phyloP scores from a whole-genome alignment of 2,888 invertebrate species.

The Scrobipalpa costella region DNA sequence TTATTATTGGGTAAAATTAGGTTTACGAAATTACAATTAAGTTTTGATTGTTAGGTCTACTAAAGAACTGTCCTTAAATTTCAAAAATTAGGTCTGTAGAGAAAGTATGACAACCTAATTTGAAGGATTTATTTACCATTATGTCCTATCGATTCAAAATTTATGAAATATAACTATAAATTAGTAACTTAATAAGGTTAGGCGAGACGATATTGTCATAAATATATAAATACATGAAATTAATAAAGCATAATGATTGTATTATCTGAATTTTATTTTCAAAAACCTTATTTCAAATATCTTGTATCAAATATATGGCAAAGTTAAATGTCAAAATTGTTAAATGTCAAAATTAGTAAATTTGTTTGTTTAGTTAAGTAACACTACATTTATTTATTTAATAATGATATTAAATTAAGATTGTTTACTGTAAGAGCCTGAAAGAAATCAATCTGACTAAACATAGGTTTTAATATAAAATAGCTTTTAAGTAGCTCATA shows the following conservation, averaged over 20 bases:
- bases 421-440: neutral
- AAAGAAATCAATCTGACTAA: neutral
- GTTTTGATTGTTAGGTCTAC: conserved; percentile 66
- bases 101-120: conserved; percentile 63
- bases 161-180: conserved; percentile 78
- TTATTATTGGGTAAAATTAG: conserved; percentile 54
- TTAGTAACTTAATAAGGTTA: conserved; percentile 81
- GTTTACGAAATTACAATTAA: conserved; percentile 63
- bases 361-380: no score
- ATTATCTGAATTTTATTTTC: conserved; percentile 67
- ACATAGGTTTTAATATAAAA: neutral
- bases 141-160: conserved; percentile 81
- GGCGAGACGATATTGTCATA: conserved; percentile 83
- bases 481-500: neutral
- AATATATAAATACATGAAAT: conserved; percentile 83
- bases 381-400: no score
- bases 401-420: no score
- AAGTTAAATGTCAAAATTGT: neutral
- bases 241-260: conserved; percentile 83
- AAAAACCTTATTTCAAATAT: neutral
- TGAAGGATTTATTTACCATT: conserved; percentile 74
- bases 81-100: conserved; percentile 64
- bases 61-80: conserved; percentile 60
- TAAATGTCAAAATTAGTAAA: no score
- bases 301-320: neutral